Conservation (phyloP, 2,797 vertebrate species). For the Fistularia commersonii region DNA sequence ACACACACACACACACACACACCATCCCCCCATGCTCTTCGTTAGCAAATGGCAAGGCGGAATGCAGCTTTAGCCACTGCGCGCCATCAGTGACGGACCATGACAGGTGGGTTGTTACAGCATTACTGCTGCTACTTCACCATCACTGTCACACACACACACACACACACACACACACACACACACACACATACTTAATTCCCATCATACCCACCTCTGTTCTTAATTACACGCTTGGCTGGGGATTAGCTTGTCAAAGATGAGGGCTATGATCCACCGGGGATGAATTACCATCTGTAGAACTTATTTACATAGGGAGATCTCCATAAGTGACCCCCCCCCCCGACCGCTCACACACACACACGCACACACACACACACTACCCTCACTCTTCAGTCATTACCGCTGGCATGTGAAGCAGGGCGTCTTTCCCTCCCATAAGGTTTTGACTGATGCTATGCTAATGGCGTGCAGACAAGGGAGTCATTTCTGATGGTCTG, state of each 20-base stretch:
- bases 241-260: conserved; percentile 56
- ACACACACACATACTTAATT: neutral
- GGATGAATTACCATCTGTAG: conserved; percentile 41
- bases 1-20: no score
- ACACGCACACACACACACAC: conserved; percentile 1
- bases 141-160: no score
- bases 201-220: conserved; percentile 30
- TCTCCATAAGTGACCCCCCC: conserved; percentile 45
- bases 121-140: no score
- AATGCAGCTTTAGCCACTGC: conserved; percentile 9
- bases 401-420: conserved; percentile 32
- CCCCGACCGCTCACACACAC: conserved; percentile 11
- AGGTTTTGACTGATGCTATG: conserved; percentile 26
- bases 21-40: no score
- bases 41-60: conserved; percentile 1
- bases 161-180: no score
- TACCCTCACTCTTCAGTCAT: no score
- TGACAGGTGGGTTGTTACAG: no score
- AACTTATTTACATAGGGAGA: conserved; percentile 41
- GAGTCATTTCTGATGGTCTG: no score
- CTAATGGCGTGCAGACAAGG: no score
- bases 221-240: conserved; percentile 68
- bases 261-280: conserved; percentile 27
- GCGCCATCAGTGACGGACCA: conserved; percentile 40
- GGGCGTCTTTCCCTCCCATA: conserved; percentile 11